Evolutionary conservation across 2,888 invertebrate species (phyloP), one percentile per base, ranked within the genome.

Genomic region (Hesperia comma): DNA sequence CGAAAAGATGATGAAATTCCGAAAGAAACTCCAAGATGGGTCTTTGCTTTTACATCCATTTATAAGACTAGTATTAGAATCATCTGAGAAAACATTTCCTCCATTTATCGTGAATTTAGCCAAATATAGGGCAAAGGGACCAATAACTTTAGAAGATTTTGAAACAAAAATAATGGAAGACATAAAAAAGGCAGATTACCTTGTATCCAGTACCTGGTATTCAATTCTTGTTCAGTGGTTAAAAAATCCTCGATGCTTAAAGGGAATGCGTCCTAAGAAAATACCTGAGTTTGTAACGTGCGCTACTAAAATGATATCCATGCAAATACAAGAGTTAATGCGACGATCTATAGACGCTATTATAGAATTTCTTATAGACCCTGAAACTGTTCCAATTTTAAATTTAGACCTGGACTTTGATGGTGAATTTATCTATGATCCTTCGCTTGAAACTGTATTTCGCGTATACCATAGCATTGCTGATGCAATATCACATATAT

Each of bases 261-360:
- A 78, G 79, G 87, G 86, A 17, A 86, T 93, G 87, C 81, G 79
- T 14, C 75, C 77, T 1, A 92, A 86, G 69, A 85, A 79, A 71
- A 79, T 90, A 70, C 81, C 88, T 0, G 79, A 81, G 17, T 92
- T 93, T 75, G 83, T 93, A 5, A 85, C 75, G 72, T 92, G 91
- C 74, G 88, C 92, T 15, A 87, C 87, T 12, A 92, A 85, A 80
- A 88, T 90, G 78, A 92, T 93, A 77, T 87, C 91, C 3, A 89
- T 93, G 75, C 94, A 95, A 82, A 93, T 97, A 73, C 94, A 95
- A 74, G 94, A 95, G 75, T 78, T 95, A 40, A 95, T 96, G 90
- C 93, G 95, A 60, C 89, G 93, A 62, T 96, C 96, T 7, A 94
- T 96, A 55, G 88, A 94, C 53, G 93, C 94, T 71, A 85, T 96